phyloP scores from a whole-genome alignment of 2,888 invertebrate genomes.

The Erannis defoliaria region DNA sequence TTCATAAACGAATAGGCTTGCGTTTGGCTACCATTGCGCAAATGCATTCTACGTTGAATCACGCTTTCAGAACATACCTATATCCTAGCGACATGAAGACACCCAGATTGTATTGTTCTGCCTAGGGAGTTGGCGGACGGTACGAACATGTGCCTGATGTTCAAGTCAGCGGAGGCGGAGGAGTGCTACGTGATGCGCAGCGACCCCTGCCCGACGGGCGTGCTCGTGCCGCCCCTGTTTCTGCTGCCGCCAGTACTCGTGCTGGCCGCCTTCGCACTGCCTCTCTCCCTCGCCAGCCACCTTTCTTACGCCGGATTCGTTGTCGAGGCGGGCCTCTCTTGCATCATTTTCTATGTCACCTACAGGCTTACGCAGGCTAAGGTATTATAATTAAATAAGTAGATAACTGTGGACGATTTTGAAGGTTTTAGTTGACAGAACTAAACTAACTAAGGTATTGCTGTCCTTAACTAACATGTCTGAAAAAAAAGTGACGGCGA shows the following conservation, averaged over 20 bases:
- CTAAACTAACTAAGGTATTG: no score
- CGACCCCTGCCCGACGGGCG: conserved; percentile 71
- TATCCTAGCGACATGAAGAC: no score
- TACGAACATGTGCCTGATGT: conserved; percentile 75
- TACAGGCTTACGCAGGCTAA: conserved; percentile 71
- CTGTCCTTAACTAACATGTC: no score
- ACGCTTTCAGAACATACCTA: no score
- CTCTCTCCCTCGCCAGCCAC: conserved; percentile 67
- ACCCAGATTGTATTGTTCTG: background rate
- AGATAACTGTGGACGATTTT: no score
- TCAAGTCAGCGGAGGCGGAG: conserved; percentile 71
- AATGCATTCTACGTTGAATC: no score
- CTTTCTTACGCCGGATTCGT: conserved; percentile 71
- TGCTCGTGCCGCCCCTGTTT: conserved; percentile 74
- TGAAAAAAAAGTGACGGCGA: no score
- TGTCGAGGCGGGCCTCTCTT: conserved; percentile 70
- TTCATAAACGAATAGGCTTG: no score
- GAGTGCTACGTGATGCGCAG: conserved; percentile 65
- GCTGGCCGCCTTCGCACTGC: conserved; percentile 71
- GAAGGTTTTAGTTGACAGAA: no score
- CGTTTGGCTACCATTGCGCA: no score
- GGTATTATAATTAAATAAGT: conserved; percentile 55
- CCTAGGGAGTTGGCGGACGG: conserved; percentile 77
- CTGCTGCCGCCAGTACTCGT: conserved; percentile 75
- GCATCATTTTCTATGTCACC: conserved; percentile 69